A percentile compares a stretch with the other conserved stretches of the same genome.
Conservation (phyloP, 2,797 vertebrate genomes). For the Glossophaga mutica region DNA sequence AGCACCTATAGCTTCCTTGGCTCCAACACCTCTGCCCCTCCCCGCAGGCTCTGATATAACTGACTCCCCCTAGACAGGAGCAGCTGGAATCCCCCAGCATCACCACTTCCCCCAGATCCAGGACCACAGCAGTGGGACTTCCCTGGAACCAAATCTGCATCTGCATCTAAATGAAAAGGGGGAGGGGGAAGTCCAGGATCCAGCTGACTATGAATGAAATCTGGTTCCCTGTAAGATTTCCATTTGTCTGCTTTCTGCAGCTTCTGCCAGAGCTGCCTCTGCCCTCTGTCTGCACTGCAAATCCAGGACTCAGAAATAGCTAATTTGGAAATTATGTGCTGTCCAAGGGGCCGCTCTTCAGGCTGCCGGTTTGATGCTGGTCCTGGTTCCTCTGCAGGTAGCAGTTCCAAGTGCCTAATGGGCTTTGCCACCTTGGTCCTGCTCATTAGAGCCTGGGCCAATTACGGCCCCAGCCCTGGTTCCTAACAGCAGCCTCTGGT, state of each 20-base stretch:
- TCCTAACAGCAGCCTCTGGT: neutral
- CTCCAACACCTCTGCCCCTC: neutral
- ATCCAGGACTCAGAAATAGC: constrained; percentile 27
- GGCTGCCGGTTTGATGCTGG: neutral
- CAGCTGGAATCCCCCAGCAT: neutral
- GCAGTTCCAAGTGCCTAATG: neutral
- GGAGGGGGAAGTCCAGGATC: neutral
- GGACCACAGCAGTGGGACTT: neutral
- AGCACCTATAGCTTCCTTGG: neutral
- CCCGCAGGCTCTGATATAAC: neutral
- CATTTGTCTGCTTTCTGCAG: neutral
- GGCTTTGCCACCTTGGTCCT: constrained; percentile 22
- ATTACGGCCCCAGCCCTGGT: neutral
- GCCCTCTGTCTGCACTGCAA: neutral
- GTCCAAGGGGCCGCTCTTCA: constrained; percentile 11
- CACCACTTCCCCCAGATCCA: too few relatives aligned
- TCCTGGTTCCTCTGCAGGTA: neutral
- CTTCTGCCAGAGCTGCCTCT: neutral
- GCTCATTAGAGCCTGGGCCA: constrained; percentile 4
- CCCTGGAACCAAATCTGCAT: neutral
- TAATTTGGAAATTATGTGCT: constrained; percentile 58
- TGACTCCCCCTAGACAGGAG: neutral
- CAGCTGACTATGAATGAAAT: neutral
- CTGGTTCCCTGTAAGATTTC: neutral
- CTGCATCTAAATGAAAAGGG: constrained; percentile 28